Percentiles rank a stretch among this genome's conserved stretches.
Conservation (phyloP, 64 coral and sea anemone species). For the Montipora capricornis region DNA sequence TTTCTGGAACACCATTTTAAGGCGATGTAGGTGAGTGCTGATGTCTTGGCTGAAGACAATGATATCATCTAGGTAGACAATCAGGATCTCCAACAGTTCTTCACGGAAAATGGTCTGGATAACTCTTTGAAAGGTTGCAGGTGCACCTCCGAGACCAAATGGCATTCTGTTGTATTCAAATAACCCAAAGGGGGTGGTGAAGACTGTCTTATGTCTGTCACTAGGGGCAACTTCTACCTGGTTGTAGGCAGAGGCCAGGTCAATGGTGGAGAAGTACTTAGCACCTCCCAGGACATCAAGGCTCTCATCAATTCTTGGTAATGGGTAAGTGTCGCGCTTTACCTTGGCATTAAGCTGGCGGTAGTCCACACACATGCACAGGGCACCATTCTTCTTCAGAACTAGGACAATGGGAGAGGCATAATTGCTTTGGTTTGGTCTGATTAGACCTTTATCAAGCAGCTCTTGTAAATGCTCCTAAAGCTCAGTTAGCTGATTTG, state of each 20-base stretch:
- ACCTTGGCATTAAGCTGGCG: too few species aligned
- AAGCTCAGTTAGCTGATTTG: constrained; percentile 30
- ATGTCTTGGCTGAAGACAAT: constrained; percentile 5
- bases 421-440: too few species aligned
- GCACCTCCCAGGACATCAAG: too few species aligned
- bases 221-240: neutral
- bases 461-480: constrained; percentile 63
- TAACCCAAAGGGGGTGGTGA: constrained; percentile 51
- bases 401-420: too few species aligned
- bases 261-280: neutral
- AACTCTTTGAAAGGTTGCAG: constrained; percentile 44
- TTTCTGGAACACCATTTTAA: constrained; percentile 28
- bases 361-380: too few species aligned
- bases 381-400: too few species aligned
- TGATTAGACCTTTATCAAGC: too few species aligned
- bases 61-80: constrained; percentile 72
- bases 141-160: neutral
- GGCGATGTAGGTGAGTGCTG: neutral
- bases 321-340: too few species aligned
- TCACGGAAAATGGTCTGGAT: constrained; percentile 64
- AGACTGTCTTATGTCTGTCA: constrained; percentile 59
- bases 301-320: too few species aligned
- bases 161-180: constrained; percentile 62
- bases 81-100: neutral
- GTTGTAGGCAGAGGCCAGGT: constrained; percentile 35